phyloP scores from a whole-genome alignment of 2,888 invertebrate genomes.

The Temnothorax ravouxi region DNA sequence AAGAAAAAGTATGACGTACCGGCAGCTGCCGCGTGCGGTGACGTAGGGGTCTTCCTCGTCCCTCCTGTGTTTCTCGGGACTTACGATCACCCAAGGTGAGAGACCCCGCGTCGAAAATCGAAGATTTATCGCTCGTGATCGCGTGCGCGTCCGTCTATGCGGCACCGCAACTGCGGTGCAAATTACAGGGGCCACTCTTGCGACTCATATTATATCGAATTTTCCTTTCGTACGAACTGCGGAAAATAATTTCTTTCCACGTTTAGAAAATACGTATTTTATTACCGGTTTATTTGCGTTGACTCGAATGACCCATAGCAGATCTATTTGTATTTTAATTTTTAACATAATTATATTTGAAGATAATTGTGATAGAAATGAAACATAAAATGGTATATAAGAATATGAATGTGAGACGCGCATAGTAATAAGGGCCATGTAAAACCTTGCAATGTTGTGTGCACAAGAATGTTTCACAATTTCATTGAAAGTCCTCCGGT shows the following conservation, averaged over 20 bases:
- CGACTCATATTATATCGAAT: not conserved
- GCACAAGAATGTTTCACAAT: not conserved
- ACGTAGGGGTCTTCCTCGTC: constrained; percentile 80
- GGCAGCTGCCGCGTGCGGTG: constrained; percentile 84
- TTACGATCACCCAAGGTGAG: constrained; percentile 74
- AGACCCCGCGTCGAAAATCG: constrained; percentile 71
- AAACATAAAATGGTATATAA: not conserved
- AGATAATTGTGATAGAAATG: not conserved
- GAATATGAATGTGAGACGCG: not conserved
- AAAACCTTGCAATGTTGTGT: not conserved
- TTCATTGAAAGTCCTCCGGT: not conserved
- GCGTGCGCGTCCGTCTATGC: constrained; percentile 43
- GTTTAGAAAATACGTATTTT: not conserved
- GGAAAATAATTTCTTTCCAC: not conserved
- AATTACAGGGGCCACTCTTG: constrained; percentile 55
- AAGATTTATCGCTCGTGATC: constrained; percentile 77
- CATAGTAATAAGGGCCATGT: not conserved
- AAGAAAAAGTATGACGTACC: constrained; percentile 85
- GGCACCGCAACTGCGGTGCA: constrained; percentile 50
- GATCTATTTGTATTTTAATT: not conserved
- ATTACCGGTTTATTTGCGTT: not conserved
- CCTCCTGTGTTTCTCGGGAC: constrained; percentile 66
- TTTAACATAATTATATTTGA: not conserved
- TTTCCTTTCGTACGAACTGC: not conserved
- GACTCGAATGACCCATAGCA: not conserved